phyloP scores from a whole-genome alignment of 2,797 vertebrate species.

The Dryobates pubescens region DNA sequence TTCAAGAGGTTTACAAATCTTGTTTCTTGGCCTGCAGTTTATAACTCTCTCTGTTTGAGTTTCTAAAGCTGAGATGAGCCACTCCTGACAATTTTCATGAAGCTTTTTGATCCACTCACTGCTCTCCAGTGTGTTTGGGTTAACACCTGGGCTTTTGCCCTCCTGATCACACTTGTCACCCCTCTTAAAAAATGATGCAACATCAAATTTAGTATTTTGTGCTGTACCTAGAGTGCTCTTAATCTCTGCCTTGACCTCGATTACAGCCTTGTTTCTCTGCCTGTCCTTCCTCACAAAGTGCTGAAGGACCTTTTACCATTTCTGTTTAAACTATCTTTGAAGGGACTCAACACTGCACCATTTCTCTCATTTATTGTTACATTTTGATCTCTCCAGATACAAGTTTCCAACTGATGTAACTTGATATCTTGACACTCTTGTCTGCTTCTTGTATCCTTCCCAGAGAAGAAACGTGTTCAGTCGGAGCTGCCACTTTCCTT shows the following conservation, averaged over 20 bases:
- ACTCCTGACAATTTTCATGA: neutral
- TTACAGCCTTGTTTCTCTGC: neutral
- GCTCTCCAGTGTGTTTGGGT: neutral
- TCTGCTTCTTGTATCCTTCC: neutral
- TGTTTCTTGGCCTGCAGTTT: neutral
- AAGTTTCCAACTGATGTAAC: neutral
- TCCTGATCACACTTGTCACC: neutral
- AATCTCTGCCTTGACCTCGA: neutral
- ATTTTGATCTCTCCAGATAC: neutral
- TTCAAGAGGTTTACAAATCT: slow-evolving; percentile 40
- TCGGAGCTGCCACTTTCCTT: neutral
- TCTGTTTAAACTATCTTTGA: neutral
- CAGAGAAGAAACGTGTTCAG: fast-evolving
- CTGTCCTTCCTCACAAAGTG: neutral
- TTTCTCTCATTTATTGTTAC: neutral
- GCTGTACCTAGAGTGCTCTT: neutral
- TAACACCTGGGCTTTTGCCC: neutral
- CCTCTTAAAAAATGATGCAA: neutral
- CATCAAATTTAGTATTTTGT: neutral
- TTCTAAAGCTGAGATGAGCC: slow-evolving; percentile 8
- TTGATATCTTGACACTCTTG: neutral
- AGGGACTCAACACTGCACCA: neutral
- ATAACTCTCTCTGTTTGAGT: neutral
- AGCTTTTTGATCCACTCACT: neutral
- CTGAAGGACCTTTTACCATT: neutral